Evolutionary conservation across 2,113 vertebrate genomes (phyloP), one percentile per base, ranked within the genome.

Genomic region (Melanostigma gelatinosum): DNA sequence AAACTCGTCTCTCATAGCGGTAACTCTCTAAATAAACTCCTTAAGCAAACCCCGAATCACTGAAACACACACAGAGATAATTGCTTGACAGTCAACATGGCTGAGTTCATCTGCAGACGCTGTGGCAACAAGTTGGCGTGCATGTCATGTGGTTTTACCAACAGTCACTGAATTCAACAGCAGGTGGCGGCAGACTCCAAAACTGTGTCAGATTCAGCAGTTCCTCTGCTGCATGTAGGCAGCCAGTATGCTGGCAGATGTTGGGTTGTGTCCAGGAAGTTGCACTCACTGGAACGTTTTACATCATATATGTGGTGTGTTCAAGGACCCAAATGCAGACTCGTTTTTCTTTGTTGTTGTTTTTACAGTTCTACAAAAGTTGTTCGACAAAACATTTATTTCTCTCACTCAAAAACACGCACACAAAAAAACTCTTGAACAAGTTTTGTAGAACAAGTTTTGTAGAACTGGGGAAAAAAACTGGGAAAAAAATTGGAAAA

Each of bases 131-230:
- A 38, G 36, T 42, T 54, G 0, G 24, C 50, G 29, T 42, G 16
- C 16, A 13, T 22, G 40, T 68, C 6, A 9, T 32, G 11, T 27
- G 3, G 48, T 29, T 70, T 48, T 8, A 48, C 0, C 2, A 12
- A 48, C 42, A 15, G 38, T 42, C 12, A 10, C 9, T 73, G 69
- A 50, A 27, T 34, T 73, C 20, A 80, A 50, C 94, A 93, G 88
- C 78, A 94, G 94, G 78, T 87, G 94, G 93, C 80, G 44, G 52
- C 81, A 92, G 29, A 87, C 6, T 38, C 65, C 11, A 38, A 36
- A 29, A 22, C 11, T 32, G 15, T 57, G 22, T 54, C 0, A 29
- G 12, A 34, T 22, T 22, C 10, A 29, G 32, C 32, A 34, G 34
- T 34, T 34, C 11, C 13, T 40, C 44, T 13, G 57, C 40, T 55